Evolutionary conservation across 2,797 vertebrate genomes (phyloP).

Genomic region (Microtus obscurus): DNA sequence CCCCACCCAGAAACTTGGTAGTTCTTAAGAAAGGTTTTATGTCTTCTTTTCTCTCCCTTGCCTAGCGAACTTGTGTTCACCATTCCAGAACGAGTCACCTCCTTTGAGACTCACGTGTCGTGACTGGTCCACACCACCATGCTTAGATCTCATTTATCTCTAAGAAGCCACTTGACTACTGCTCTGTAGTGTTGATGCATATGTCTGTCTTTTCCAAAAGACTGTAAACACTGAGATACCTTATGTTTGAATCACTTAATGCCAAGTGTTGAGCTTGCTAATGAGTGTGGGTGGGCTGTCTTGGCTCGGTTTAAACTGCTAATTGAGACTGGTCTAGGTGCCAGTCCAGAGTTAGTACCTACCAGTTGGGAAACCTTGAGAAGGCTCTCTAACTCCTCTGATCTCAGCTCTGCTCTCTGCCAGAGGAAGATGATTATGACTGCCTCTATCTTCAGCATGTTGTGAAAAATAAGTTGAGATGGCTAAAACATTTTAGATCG

Average conservation of each 20-base stretch:
- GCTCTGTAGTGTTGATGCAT: neutral
- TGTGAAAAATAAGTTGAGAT: neutral
- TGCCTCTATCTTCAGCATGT: neutral
- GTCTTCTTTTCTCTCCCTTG: neutral
- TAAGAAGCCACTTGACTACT: neutral
- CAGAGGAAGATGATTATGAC: slow-evolving; percentile 15
- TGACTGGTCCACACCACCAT: no score
- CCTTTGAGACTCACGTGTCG: neutral
- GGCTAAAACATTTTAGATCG: neutral
- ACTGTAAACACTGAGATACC: neutral
- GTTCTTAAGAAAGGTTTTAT: neutral
- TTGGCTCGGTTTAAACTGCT: neutral
- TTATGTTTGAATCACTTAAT: slow-evolving; percentile 8
- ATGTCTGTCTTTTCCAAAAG: neutral
- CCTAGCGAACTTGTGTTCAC: neutral
- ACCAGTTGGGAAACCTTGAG: neutral
- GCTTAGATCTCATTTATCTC: neutral
- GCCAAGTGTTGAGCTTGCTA: neutral
- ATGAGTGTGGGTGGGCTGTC: neutral
- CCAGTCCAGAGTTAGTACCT: neutral
- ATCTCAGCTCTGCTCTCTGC: neutral
- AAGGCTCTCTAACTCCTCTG: neutral
- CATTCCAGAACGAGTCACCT: neutral
- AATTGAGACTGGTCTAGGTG: neutral
- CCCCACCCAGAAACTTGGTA: neutral